Evolutionary conservation across 1,140 invertebrate genomes (phyloP).

Genomic region (Cotesia glomerata): DNA sequence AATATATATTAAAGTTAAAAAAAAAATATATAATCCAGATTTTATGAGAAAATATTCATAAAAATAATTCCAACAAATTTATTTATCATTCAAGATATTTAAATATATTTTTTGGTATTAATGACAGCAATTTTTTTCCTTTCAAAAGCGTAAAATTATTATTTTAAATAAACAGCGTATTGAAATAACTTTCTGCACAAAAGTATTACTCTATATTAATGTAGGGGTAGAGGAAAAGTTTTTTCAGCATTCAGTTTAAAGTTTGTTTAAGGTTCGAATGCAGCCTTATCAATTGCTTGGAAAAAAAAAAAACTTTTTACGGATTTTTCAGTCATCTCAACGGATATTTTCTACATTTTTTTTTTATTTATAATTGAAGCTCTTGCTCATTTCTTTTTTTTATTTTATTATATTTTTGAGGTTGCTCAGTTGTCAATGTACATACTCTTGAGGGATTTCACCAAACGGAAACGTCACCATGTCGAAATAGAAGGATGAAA

Average conservation of each 20-base stretch:
- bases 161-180: no score
- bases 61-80: no score
- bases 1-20: no score
- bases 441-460: conserved; percentile 16
- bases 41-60: no score
- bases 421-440: conserved; percentile 7
- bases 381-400: conserved; percentile 17
- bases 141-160: no score
- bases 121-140: background rate
- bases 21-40: no score
- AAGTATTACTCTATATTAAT: no score
- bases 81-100: no score
- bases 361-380: conserved; percentile 6
- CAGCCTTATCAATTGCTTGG: conserved; percentile 40
- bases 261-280: conserved; percentile 45
- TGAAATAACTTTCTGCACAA: no score
- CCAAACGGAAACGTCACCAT: conserved; percentile 22
- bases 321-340: conserved; percentile 1
- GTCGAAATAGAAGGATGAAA: no score
- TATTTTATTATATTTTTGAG: background rate
- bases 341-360: conserved; percentile 9
- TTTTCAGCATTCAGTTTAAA: conserved; percentile 12
- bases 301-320: conserved; percentile 37
- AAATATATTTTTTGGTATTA: background rate
- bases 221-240: background rate